Percentiles rank a stretch among this genome's conserved stretches.
These are phyloP conservation scores for Oscheius sp. DNA, from an alignment of 1,140 invertebrate species.

Conservation along the genomic window DNA sequence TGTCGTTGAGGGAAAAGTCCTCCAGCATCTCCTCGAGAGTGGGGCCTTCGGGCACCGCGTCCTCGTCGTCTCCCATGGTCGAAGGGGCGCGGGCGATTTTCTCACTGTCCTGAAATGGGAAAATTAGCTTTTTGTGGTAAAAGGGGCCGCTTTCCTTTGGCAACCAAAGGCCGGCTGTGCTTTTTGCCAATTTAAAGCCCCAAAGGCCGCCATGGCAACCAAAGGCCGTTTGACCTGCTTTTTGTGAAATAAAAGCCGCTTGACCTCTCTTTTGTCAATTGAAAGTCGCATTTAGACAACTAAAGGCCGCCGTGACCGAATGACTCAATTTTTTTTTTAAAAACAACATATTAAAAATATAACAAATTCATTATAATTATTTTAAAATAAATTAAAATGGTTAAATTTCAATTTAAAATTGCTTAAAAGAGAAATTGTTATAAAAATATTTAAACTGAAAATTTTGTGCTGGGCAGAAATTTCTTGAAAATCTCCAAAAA, in stretches of 20 bases:
- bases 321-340: not conserved
- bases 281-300: too few species aligned
- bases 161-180: not conserved
- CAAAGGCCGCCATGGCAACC: not conserved
- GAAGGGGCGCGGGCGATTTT: conserved; percentile 19
- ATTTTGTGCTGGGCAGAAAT: not conserved
- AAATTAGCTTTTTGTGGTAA: not conserved
- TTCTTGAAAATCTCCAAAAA: not conserved
- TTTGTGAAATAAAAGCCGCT: not conserved
- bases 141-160: not conserved
- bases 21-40: conserved; percentile 96
- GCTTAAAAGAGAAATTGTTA: not conserved
- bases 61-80: conserved; percentile 67
- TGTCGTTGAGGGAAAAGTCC: conserved; percentile 70
- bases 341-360: too few species aligned
- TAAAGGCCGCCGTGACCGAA: not conserved
- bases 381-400: not conserved
- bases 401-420: not conserved
- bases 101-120: conserved; percentile 2
- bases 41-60: conserved; percentile 71
- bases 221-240: not conserved
- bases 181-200: not conserved
- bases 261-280: too few species aligned
- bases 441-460: not conserved
- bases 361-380: too few species aligned